These are phyloP conservation scores for Watsonalla cultraria DNA, from an alignment of 2,888 invertebrate genomes.

Conservation along the genomic window DNA sequence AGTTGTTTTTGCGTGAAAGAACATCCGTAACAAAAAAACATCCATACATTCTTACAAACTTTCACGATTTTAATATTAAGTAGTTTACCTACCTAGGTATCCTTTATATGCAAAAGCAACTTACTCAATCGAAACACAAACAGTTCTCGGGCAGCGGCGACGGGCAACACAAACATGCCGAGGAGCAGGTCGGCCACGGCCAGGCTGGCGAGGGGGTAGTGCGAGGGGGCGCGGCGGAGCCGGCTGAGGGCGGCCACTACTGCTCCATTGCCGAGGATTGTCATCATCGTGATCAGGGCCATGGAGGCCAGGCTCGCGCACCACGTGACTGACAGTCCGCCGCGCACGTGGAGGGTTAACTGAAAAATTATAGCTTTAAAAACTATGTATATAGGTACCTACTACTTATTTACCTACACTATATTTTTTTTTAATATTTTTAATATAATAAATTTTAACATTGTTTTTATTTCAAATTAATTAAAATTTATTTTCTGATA, in stretches of 20 bases:
- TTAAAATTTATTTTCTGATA: too few relatives aligned
- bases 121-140: conserved; percentile 66
- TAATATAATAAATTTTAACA: too few relatives aligned
- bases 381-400: too few relatives aligned
- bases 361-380: too few relatives aligned
- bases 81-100: too few relatives aligned
- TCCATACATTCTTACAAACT: too few relatives aligned
- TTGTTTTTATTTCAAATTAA: too few relatives aligned
- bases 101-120: conserved; percentile 14
- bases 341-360: not conserved
- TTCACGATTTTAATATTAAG: too few relatives aligned
- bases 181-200: conserved; percentile 82
- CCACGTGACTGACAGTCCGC: conserved; percentile 21
- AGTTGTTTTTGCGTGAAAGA: too few relatives aligned
- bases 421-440: too few relatives aligned
- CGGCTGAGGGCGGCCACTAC: conserved; percentile 50
- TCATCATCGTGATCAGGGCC: conserved; percentile 37
- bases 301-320: conserved; percentile 38
- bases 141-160: conserved; percentile 78
- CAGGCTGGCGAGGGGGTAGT: conserved; percentile 83
- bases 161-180: conserved; percentile 75
- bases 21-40: too few relatives aligned
- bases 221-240: conserved; percentile 73
- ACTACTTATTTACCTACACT: too few relatives aligned
- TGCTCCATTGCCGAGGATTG: conserved; percentile 47